These are phyloP conservation scores for Platynereis dumerilii DNA, from an alignment of 2,888 invertebrate species.

Conservation along the genomic window DNA sequence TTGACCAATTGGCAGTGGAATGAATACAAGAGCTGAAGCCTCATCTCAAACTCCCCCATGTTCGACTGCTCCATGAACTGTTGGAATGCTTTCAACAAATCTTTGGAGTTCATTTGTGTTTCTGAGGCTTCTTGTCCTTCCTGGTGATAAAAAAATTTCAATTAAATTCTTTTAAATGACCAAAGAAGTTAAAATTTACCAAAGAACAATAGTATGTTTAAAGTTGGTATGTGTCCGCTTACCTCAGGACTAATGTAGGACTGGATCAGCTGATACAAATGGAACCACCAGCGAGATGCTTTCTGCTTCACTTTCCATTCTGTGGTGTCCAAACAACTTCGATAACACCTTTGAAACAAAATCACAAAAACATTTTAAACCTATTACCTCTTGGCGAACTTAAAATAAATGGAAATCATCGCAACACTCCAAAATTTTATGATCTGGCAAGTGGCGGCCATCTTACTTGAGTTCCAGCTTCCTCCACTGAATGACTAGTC, in stretches of 20 bases:
- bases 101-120: too few relatives aligned
- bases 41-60: slow-evolving; percentile 81
- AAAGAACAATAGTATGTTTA: too few relatives aligned
- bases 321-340: slow-evolving; percentile 77
- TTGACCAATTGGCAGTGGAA: slow-evolving; percentile 82
- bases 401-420: neutral
- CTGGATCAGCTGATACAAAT: slow-evolving; percentile 70
- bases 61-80: slow-evolving; percentile 84
- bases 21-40: slow-evolving; percentile 78
- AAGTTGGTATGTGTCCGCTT: too few relatives aligned
- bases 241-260: neutral
- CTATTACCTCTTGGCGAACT: too few relatives aligned
- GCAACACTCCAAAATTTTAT: neutral
- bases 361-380: slow-evolving; percentile 12
- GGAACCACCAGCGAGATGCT: slow-evolving; percentile 89
- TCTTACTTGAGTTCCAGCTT: slow-evolving; percentile 83
- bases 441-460: too few relatives aligned
- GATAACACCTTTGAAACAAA: slow-evolving; percentile 84
- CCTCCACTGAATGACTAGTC: slow-evolving; percentile 88
- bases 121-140: too few relatives aligned
- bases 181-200: too few relatives aligned
- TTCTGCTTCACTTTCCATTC: slow-evolving; percentile 66
- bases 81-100: slow-evolving; percentile 67
- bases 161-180: too few relatives aligned
- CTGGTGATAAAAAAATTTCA: too few relatives aligned